These are phyloP conservation scores for Glyptemys insculpta DNA, from an alignment of 2,797 vertebrate species.

Conservation along the genomic window DNA sequence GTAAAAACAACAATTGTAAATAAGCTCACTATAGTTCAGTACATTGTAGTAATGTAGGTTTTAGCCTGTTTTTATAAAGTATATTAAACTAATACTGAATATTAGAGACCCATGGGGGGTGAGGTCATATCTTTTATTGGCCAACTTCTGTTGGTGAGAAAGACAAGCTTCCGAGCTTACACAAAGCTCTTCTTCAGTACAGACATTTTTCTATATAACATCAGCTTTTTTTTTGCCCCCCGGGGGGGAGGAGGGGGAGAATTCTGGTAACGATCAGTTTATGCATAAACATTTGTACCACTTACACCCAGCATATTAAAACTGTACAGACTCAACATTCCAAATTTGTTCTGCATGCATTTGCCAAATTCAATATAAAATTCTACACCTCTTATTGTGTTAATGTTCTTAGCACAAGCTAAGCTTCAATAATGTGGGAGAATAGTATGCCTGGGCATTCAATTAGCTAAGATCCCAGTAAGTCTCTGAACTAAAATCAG, in stretches of 20 bases:
- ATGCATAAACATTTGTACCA: slow-evolving; percentile 39
- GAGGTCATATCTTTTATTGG: background rate
- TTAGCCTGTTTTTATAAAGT: background rate
- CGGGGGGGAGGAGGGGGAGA: background rate
- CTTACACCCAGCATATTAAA: slow-evolving; percentile 43
- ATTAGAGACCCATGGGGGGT: background rate
- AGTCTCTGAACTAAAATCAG: background rate
- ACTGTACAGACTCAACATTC: background rate
- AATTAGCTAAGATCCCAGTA: slow-evolving; percentile 15
- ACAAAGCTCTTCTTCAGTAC: background rate
- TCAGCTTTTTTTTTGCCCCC: background rate
- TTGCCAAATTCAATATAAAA: background rate
- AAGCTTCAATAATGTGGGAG: slow-evolving; percentile 26
- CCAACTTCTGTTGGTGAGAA: background rate
- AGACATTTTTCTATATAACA: background rate
- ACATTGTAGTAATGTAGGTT: background rate
- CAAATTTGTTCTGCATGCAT: background rate
- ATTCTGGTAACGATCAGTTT: slow-evolving; percentile 51
- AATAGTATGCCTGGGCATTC: background rate
- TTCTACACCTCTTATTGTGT: background rate
- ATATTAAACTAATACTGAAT: background rate
- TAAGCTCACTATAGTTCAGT: background rate
- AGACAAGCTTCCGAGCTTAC: background rate
- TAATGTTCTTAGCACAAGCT: slow-evolving; percentile 38
- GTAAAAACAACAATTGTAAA: background rate